phyloP scores from a whole-genome alignment of 1,140 invertebrate species.

The Atta cephalotes region DNA sequence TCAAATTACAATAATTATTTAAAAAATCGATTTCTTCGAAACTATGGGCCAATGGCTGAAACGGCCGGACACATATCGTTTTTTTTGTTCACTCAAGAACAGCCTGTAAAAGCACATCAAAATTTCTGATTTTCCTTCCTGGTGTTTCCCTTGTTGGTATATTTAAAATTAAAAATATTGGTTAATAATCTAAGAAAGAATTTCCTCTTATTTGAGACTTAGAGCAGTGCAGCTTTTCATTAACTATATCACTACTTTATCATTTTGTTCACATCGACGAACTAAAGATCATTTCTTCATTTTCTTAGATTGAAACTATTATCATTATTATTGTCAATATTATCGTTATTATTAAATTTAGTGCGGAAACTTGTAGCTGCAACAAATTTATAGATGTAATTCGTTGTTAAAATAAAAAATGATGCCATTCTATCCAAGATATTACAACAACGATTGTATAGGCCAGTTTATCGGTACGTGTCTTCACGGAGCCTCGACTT shows the following conservation, averaged over 20 bases:
- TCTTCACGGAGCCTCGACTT: conserved; percentile 8
- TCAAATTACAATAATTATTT: too few species aligned
- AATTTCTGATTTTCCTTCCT: too few species aligned
- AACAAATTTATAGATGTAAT: background rate
- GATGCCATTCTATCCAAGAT: conserved; percentile 1
- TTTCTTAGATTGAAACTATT: background rate
- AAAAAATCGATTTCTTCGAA: too few species aligned
- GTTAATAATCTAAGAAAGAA: background rate
- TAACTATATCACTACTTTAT: background rate
- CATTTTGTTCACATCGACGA: background rate
- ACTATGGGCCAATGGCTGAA: too few species aligned
- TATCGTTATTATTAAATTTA: background rate
- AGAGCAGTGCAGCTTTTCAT: background rate
- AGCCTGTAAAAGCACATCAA: too few species aligned
- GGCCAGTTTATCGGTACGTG: conserved; percentile 43
- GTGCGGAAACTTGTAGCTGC: background rate
- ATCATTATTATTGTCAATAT: background rate
- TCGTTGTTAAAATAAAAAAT: background rate
- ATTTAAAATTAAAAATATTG: background rate
- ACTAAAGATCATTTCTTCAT: background rate
- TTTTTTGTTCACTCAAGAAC: too few species aligned
- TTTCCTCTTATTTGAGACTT: background rate
- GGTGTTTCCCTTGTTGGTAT: too few species aligned
- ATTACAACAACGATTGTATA: conserved; percentile 6
- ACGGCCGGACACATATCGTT: too few species aligned